Evolutionary conservation across 2,888 invertebrate genomes (phyloP).

Genomic region (Lasioglossum villosulum): DNA sequence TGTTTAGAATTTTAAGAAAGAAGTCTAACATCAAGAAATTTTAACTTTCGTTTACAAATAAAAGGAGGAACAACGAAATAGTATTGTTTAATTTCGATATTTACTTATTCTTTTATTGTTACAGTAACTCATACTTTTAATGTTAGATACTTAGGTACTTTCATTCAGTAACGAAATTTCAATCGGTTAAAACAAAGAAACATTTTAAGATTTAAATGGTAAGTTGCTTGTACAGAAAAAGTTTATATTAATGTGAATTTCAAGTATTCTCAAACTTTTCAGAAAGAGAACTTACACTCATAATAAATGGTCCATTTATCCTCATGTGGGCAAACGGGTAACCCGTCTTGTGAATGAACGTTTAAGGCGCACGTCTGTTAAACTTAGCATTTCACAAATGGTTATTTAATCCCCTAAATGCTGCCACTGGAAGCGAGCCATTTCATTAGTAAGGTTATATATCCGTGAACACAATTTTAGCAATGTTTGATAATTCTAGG

Average conservation of each 20-base stretch:
- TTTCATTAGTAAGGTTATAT: neutral
- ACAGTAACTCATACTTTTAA: neutral
- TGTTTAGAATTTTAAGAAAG: neutral
- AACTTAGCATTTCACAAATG: neutral
- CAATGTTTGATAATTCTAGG: neutral
- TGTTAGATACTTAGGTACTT: neutral
- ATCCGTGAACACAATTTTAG: neutral
- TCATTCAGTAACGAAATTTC: neutral
- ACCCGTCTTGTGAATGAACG: neutral
- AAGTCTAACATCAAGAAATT: neutral
- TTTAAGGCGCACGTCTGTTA: neutral
- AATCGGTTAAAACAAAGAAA: neutral
- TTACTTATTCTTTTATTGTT: neutral
- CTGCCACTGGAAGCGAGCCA: conserved; percentile 6
- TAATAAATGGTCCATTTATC: neutral
- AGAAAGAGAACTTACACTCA: neutral
- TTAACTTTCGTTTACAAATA: neutral
- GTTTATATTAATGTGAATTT: neutral
- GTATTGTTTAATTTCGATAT: neutral
- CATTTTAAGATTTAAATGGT: neutral
- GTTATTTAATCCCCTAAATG: neutral
- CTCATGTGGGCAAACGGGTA: neutral
- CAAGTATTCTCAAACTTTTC: neutral
- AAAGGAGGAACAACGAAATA: neutral
- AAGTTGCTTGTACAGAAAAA: neutral